Base-by-base conservation (phyloP, 2,888 invertebrate genomes). In the Dendrolimus houi region DNA sequence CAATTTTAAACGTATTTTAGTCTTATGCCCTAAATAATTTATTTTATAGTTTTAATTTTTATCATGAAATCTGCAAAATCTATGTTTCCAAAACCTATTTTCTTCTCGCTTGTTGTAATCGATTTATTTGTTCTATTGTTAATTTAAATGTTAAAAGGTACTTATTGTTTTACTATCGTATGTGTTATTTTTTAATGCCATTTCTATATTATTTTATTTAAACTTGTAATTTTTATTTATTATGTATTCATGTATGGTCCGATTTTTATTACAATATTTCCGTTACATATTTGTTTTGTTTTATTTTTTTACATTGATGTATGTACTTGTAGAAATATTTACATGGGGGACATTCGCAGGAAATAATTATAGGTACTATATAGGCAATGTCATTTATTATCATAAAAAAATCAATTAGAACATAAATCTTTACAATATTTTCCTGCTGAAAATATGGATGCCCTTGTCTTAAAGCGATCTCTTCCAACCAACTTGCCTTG, bases 261-360 rank as follows among this genome's bases (percentile, higher is more conserved):
- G 47, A 64, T 63, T 62, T 62, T 69, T 73, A 78, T 79, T 80
- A 80, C 71, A 80, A 76, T 29, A 72, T 70, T 73, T 71, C 58
- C 47, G 12, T 47, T 58, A 59, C 62, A 62, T 62, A 64, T 58
- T 64, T 65, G 57, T 64, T 73, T 79, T 75, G 78, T 80, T 80
- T 80, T 73, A 77, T 80, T 80, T 76, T 59, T 58, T 56, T 52
- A 55, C 47, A 29, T 53, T 40, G 8, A 55, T 41, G 41, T 58
- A 58, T 17, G 17, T 29, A 29, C 29, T 29, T 29, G 29, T 29
- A 29, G 29, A 29, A 29, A 29, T 29, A 29, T 59, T 60, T 54
- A 56, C 58, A 53, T 59, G 57, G 54, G 52, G 52, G 59, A 55
- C 55, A 29, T 6, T 29, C 3, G 29, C 29, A 29, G 29, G 29